Conservation (phyloP, 2,797 vertebrate genomes). For the Artibeus lituratus region DNA sequence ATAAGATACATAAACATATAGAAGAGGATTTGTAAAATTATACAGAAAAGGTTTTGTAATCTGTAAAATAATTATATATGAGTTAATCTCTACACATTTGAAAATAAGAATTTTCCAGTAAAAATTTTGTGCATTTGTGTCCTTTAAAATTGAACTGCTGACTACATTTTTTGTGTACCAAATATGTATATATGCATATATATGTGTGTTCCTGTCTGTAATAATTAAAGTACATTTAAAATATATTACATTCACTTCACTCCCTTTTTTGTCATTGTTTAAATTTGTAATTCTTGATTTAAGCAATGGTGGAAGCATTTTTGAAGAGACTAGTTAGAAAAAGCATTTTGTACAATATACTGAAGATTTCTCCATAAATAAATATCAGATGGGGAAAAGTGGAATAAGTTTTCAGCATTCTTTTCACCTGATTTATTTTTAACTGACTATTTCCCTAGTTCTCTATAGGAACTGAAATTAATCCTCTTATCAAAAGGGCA, state of each 20-base stretch:
- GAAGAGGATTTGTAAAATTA: background rate
- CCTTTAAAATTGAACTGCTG: background rate
- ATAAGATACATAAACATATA: background rate
- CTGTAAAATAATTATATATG: background rate
- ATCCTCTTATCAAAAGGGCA: background rate
- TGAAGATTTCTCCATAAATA: background rate
- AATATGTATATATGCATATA: background rate
- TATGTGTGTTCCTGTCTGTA: background rate
- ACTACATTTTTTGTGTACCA: background rate
- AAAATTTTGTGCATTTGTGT: background rate
- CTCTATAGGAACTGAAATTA: background rate
- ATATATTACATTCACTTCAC: background rate
- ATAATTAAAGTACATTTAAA: background rate
- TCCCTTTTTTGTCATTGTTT: background rate
- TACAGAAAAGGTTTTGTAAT: background rate
- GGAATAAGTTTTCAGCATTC: background rate
- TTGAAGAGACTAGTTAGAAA: background rate
- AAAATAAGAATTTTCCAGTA: background rate
- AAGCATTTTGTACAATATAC: background rate
- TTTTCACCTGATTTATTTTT: slow-evolving; percentile 3
- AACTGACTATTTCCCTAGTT: background rate
- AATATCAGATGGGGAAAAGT: background rate
- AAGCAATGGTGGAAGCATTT: background rate
- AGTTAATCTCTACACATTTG: background rate
- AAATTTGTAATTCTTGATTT: background rate